Base-by-base conservation (phyloP, 2,797 vertebrate species). In the Macropodus opercularis region DNA sequence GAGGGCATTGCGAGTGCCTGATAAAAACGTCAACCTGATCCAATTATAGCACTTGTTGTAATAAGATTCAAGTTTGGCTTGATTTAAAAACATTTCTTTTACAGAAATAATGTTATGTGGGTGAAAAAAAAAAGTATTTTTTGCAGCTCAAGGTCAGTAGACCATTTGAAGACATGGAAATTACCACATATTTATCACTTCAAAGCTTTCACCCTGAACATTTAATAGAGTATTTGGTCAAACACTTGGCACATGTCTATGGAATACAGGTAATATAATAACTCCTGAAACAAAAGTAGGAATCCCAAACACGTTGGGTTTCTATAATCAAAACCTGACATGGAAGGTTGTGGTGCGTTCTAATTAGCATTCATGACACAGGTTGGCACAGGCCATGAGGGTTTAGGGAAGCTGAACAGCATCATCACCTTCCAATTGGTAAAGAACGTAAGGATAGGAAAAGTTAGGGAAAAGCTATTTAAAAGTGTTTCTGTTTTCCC, bases 11-110 rank as follows among this genome's bases (percentile, higher is more conserved):
- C 86, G 47, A 79, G 69, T n/a, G 69, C 62, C 84, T 88, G 91
- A 92, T 91, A 91, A 90, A 90, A 87, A 87, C 78, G 81, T 87
- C 85, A 90, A 85, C 80, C 77, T 90, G 83, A 90, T 90, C 90
- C 90, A 88, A 90, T 90, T 89, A 89, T 75, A 87, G 83, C 77
- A 81, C 82, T 86, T 83, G 86, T 89, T 90, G 83, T 82, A 85
- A 88, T 81, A 83, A 46, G 80, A 87, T 79, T 85, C 70, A 81
- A 81, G 80, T 87, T 89, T 84, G 82, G 84, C 81, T 79, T 27
- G 66, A 68, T 81, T 75, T 70, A 64, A 85, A 85, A 85, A 76
- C 63, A 81, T 77, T 77, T 77, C 55, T 73, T 13, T 32, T 58
- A 77, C 49, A 75, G 64, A 81, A 78, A 81, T 73, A 29, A 79